phyloP scores from a whole-genome alignment of 2,113 vertebrate genomes.

The Cheilinus undulatus region DNA sequence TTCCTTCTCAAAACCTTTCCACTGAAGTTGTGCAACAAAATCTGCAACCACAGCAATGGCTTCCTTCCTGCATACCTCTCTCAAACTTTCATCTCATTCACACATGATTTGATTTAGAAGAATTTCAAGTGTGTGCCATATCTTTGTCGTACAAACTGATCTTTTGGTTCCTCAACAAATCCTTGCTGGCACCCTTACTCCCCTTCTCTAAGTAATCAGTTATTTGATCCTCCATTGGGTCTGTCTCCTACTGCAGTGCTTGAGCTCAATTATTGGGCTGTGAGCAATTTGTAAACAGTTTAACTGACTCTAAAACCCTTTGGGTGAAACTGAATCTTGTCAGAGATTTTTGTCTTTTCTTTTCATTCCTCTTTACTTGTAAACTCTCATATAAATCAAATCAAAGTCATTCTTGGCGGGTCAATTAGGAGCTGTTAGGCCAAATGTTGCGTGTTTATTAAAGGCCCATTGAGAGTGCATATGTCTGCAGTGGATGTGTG shows the following conservation, averaged over 20 bases:
- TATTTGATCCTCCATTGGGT: slow-evolving; percentile 67
- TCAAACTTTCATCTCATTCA: slow-evolving; percentile 44
- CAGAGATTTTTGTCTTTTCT: slow-evolving; percentile 21
- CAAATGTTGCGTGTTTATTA: slow-evolving; percentile 44
- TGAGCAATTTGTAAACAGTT: slow-evolving; percentile 67
- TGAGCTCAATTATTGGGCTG: slow-evolving; percentile 74
- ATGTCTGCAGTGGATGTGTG: slow-evolving; percentile 6
- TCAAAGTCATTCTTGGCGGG: slow-evolving; percentile 39
- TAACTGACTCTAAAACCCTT: slow-evolving; percentile 62
- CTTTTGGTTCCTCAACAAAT: slow-evolving; percentile 53
- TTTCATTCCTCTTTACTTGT: slow-evolving; percentile 15
- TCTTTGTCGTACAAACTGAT: slow-evolving; percentile 44
- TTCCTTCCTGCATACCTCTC: slow-evolving; percentile 34
- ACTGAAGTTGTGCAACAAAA: slow-evolving; percentile 50
- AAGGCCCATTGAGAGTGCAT: slow-evolving; percentile 18
- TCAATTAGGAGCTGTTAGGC: slow-evolving; percentile 40
- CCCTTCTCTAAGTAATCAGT: slow-evolving; percentile 71
- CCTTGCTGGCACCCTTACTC: slow-evolving; percentile 55
- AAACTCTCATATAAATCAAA: slow-evolving; percentile 38
- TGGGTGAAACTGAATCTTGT: slow-evolving; percentile 54
- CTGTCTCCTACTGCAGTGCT: slow-evolving; percentile 57
- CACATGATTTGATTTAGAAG: slow-evolving; percentile 48
- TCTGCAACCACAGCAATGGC: slow-evolving; percentile 44
- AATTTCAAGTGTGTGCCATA: slow-evolving; percentile 32
- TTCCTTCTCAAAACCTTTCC: slow-evolving; percentile 5